phyloP scores from a whole-genome alignment of 2,797 vertebrate species.

The Valencia hispanica region DNA sequence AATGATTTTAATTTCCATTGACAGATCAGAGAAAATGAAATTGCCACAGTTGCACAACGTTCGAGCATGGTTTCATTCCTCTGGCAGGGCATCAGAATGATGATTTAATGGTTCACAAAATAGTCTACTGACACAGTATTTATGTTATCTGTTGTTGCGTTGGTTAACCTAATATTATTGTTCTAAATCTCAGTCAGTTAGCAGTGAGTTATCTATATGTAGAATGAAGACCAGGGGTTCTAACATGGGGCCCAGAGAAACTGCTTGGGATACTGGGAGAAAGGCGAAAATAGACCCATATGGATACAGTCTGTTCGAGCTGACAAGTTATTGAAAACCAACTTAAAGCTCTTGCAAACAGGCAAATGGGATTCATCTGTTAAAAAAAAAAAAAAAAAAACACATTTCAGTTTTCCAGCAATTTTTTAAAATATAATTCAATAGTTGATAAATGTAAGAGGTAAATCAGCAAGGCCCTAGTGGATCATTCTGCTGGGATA shows the following conservation, averaged over 20 bases:
- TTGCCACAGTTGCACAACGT: background rate
- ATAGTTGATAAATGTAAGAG: conserved; percentile 47
- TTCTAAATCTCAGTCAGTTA: background rate
- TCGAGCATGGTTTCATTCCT: background rate
- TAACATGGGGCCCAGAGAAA: background rate
- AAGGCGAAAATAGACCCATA: background rate
- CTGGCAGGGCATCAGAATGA: background rate
- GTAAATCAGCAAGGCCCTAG: conserved; percentile 51
- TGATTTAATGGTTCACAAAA: background rate
- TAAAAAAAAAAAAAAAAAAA: conserved; percentile 20
- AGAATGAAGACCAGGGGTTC: background rate
- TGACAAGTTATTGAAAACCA: background rate
- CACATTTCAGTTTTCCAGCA: conserved; percentile 32
- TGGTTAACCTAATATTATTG: background rate
- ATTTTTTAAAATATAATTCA: conserved; percentile 29
- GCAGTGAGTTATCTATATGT: background rate
- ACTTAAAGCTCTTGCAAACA: background rate
- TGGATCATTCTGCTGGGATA: conserved; percentile 55
- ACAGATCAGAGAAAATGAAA: background rate
- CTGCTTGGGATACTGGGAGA: background rate
- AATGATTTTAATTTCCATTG: background rate
- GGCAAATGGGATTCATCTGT: background rate
- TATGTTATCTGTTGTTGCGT: background rate
- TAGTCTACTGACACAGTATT: background rate
- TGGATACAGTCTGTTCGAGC: background rate